Evolutionary conservation across 2,888 invertebrate species (phyloP), one percentile per base, ranked within the genome.

Genomic region (Didymodactylos carnosus): DNA sequence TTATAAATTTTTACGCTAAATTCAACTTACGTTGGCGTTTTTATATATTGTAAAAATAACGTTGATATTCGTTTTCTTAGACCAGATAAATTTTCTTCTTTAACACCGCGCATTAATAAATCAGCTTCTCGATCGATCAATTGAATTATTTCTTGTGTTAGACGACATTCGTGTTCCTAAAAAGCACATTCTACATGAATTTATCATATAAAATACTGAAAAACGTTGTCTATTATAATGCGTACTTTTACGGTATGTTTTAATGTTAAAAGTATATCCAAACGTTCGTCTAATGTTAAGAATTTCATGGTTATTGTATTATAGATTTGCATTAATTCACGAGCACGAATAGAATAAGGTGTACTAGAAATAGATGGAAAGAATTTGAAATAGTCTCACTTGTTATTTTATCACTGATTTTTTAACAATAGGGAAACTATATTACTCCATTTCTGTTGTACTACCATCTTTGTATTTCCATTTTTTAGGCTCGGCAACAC

Each of bases 281-380:
- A 84, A 51, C 90, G 86, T 78, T 89, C 88, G 76, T 88, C 88
- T 27, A 86, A 85, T 0, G 86, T 85, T 76, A 87, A 80, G 77
- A 87, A 86, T 75, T 80, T 82, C 80, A 84, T 82, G 72, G 87
- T 85, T 78, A 92, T 86, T 73, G 88, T 86, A 78, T 88, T 86
- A 80, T 90, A 91, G 23, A 91, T 84, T 78, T 88, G 88, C 75
- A 88, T 88, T 69, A 91, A 85, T 79, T 89, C 88, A 72, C 88
- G 87, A 23, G 90, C 91, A 78, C 88, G 87, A 79, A 91, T 90
- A 27, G 89, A 89, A 81, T 89, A 89, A 72, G 90, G 81, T 0
- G 91, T 89, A 78, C 92, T 90, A 89, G 93, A 89, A 77, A 89
- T 87, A 25, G 91, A 87, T 43, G 87, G 77, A 75, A 81, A 80